Conservation (phyloP, 2,113 vertebrate species). For the Dicrurus megarhynchus region DNA sequence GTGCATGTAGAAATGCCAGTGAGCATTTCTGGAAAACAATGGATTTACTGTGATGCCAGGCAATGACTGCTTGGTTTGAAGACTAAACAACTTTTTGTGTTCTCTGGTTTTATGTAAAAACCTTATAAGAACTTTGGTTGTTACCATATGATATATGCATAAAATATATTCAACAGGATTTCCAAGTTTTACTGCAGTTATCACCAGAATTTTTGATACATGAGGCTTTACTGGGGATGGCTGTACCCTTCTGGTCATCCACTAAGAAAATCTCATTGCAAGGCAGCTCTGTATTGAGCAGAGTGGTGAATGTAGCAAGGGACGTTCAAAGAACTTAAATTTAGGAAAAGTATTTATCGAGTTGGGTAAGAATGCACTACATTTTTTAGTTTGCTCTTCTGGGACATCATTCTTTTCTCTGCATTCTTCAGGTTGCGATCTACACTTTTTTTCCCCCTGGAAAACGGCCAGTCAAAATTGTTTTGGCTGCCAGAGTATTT, state of each 20-base stretch:
- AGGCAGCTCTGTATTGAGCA: not conserved
- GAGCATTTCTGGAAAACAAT: not conserved
- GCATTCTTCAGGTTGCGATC: not conserved
- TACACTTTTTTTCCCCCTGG: not conserved
- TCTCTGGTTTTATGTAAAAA: not conserved
- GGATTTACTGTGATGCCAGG: not conserved
- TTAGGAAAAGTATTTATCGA: not conserved
- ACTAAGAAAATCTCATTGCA: not conserved
- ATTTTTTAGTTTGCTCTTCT: not conserved
- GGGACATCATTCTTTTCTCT: not conserved
- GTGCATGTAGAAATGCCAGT: not conserved
- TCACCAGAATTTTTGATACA: not conserved
- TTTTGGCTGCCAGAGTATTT: not conserved
- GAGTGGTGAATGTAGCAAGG: not conserved
- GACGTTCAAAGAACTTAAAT: not conserved
- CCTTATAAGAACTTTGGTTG: not conserved
- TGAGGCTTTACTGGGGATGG: not conserved
- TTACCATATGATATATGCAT: not conserved
- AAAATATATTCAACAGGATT: not conserved
- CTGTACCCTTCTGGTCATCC: not conserved
- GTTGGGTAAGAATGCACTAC: not conserved
- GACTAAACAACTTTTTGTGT: not conserved
- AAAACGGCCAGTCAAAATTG: not conserved
- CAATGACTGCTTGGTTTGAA: not conserved
- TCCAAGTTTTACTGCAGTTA: not conserved